Percentiles rank a stretch among this genome's conserved stretches.
These are phyloP conservation scores for Luidia sarsii DNA, from an alignment of 53 echinoderm and acorn worm genomes.

Conservation along the genomic window DNA sequence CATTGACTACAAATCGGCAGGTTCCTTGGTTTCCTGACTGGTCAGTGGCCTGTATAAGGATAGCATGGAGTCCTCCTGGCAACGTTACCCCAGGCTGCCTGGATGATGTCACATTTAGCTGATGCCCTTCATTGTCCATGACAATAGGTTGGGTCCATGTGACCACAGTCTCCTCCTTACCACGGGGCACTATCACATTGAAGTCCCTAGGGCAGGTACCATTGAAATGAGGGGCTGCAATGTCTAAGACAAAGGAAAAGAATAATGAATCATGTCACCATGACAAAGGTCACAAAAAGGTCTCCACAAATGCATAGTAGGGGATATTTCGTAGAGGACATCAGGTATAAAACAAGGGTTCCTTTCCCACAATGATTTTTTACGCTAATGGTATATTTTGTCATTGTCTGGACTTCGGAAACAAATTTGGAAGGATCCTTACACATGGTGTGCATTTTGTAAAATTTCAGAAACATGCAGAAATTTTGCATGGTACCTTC, in stretches of 20 bases:
- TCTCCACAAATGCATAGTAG: not conserved
- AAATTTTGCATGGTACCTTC: too few species aligned
- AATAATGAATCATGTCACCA: not conserved
- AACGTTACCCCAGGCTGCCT: slow-evolving; percentile 36
- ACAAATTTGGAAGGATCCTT: too few species aligned
- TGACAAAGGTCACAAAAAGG: too few species aligned
- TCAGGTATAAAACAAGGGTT: too few species aligned
- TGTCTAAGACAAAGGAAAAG: slow-evolving; percentile 51
- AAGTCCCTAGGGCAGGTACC: slow-evolving; percentile 64
- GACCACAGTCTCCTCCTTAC: slow-evolving; percentile 17
- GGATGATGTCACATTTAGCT: slow-evolving; percentile 65
- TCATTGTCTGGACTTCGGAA: too few species aligned
- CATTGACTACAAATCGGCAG: slow-evolving; percentile 68
- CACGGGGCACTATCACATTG: slow-evolving; percentile 43
- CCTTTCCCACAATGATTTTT: too few species aligned
- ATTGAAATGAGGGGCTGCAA: slow-evolving; percentile 75
- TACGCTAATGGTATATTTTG: too few species aligned
- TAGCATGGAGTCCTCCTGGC: slow-evolving; percentile 60
- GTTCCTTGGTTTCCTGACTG: slow-evolving; percentile 68
- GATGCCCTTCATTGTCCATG: slow-evolving; percentile 60
- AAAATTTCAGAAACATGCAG: too few species aligned
- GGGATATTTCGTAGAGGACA: too few species aligned
- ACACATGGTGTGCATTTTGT: too few species aligned
- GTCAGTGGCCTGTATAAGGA: slow-evolving; percentile 70
- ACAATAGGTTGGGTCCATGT: slow-evolving; percentile 58